Base-by-base conservation (phyloP, 1,140 invertebrate genomes). In the Epicauta chinensis region DNA sequence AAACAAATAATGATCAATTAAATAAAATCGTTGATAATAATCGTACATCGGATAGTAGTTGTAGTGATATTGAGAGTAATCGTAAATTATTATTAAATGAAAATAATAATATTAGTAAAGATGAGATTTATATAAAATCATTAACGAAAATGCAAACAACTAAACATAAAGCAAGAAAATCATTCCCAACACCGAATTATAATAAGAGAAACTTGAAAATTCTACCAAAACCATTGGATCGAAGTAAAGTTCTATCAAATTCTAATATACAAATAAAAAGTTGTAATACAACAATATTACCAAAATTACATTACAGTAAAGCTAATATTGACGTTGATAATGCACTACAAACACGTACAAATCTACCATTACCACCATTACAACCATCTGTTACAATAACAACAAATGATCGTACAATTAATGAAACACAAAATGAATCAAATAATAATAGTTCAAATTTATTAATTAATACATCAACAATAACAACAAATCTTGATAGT, bases 61-160 rank as follows among this genome's bases (percentile, higher is more conserved):
- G 4, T 16, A 13, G 16, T 10, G 37, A 39, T 13, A 17, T 13
- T 10, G 14, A 39, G 11, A 39, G 10, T 39, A 39, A 13, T 39
- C 10, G 16, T 2, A 39, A 39, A 34, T 34, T 12, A 34, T n/a
- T 10, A 12, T 3, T 10, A 11, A 9, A 9, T n/a, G 12, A 12
- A 11, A 34, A 34, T n/a, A 30, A 30, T 34, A 10, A 5, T 10
- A 34, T 11, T 34, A 3, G 3, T 45, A 48, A 36, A n/a, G n/a
- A n/a, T n/a, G 64, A 66, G 40, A 66, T 66, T 31, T 59, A 35
- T 34, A 59, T 66, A 3, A 63, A 62, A 48, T 61, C 64, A 6
- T 56, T 66, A 42, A 56, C 64, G 3, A 64, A 63, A 55, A 53
- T 64, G n/a, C 51, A 56, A 39, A 38, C 55, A 13, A 43, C 40